Conservation (phyloP, 92 coral and sea anemone species). For the Umimayanthus kanabou region DNA sequence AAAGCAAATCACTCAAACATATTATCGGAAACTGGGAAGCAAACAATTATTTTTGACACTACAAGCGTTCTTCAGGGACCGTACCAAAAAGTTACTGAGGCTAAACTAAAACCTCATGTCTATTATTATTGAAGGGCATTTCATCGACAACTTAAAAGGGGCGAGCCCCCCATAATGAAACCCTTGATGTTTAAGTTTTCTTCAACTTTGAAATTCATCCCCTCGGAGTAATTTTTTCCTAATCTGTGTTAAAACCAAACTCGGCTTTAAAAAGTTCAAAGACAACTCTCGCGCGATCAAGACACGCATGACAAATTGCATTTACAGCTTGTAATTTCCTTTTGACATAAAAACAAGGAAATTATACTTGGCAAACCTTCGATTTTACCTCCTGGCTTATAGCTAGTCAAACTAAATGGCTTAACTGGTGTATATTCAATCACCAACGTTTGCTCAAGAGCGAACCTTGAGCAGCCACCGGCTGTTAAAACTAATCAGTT, state of each 20-base stretch:
- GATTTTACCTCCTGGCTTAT: neutral
- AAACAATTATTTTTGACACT: too few relatives aligned
- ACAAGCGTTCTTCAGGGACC: too few relatives aligned
- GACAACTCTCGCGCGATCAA: neutral
- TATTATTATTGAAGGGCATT: too few relatives aligned
- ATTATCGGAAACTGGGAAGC: too few relatives aligned
- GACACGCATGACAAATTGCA: neutral
- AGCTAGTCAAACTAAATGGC: neutral
- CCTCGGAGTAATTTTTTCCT: neutral
- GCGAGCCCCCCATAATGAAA: neutral
- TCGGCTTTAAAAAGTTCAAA: neutral
- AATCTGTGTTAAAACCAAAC: neutral
- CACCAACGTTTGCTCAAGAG: neutral
- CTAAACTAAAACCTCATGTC: too few relatives aligned
- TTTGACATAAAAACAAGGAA: neutral
- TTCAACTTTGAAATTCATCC: too few relatives aligned
- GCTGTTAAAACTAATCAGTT: neutral
- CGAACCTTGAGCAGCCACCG: neutral
- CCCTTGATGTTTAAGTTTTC: neutral
- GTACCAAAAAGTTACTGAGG: too few relatives aligned
- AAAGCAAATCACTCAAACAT: too few relatives aligned
- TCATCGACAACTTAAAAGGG: neutral
- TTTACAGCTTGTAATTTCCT: neutral
- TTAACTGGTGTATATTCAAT: neutral
- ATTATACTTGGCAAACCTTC: neutral